Conservation (phyloP, 2,797 vertebrate genomes). For the Buphagus erythrorhynchus region DNA sequence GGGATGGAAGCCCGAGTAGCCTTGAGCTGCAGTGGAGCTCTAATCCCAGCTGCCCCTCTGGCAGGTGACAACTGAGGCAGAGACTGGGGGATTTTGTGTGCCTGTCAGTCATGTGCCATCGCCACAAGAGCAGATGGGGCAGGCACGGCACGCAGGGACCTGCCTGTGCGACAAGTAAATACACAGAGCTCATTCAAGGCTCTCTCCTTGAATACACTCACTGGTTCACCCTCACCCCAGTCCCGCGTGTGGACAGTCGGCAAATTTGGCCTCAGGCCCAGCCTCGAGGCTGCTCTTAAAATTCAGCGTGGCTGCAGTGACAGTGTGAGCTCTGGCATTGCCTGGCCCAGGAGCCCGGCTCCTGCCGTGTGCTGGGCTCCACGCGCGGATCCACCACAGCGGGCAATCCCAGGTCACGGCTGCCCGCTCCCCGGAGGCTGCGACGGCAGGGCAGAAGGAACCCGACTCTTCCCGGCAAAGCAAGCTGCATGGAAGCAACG, state of each 20-base stretch:
- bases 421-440: background rate
- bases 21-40: background rate
- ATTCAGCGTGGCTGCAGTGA: background rate
- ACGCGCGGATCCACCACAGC: fast-evolving
- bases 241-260: background rate
- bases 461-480: background rate
- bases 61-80: conserved; percentile 48
- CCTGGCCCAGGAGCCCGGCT: background rate
- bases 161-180: background rate
- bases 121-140: conserved; percentile 56
- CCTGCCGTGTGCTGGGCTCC: fast-evolving
- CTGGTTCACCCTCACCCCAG: conserved; percentile 17
- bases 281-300: conserved; percentile 66
- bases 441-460: background rate
- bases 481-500: background rate
- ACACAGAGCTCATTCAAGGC: conserved; percentile 33
- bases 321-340: background rate
- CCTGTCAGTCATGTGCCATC: conserved; percentile 41
- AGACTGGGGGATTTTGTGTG: conserved; percentile 16
- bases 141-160: conserved; percentile 29
- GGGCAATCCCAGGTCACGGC: background rate
- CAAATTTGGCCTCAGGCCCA: conserved; percentile 60
- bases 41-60: conserved; percentile 5
- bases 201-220: background rate
- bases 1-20: background rate